A percentile compares a stretch with the other conserved stretches of the same genome.
These are phyloP conservation scores for Drosophila fuyamai DNA, from an alignment of 1,140 invertebrate species.

Conservation along the genomic window DNA sequence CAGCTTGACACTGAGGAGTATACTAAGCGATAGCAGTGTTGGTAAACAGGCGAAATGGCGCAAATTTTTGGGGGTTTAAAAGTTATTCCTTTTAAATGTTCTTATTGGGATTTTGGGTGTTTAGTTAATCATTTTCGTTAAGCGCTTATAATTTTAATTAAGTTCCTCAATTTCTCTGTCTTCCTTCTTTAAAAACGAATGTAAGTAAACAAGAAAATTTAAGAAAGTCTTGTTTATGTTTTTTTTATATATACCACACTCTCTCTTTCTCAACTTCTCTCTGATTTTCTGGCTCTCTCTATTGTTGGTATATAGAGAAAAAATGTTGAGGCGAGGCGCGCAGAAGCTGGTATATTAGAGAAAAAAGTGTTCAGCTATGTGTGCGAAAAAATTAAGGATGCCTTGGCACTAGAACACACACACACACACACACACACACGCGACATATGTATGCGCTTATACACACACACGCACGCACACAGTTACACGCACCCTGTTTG, in stretches of 20 bases:
- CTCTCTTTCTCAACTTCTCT: slow-evolving; percentile 19
- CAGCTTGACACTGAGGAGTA: slow-evolving; percentile 23
- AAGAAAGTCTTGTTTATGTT: slow-evolving; percentile 16
- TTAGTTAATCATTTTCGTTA: too few species aligned
- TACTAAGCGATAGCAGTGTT: slow-evolving; percentile 6
- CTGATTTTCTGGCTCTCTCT: slow-evolving; percentile 52
- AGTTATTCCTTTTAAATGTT: background rate
- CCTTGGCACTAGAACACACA: slow-evolving; percentile 43
- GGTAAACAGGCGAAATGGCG: slow-evolving; percentile 11
- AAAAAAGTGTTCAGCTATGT: slow-evolving; percentile 51
- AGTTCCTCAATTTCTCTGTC: background rate
- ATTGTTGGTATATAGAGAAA: slow-evolving; percentile 80
- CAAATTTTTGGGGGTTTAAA: slow-evolving; percentile 6
- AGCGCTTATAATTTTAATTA: background rate
- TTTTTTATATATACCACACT: slow-evolving; percentile 18
- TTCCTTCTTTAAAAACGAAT: background rate
- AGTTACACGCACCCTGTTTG: slow-evolving; percentile 71
- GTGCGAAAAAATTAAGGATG: slow-evolving; percentile 65
- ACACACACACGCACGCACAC: slow-evolving; percentile 55
- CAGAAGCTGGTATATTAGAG: slow-evolving; percentile 52
- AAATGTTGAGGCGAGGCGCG: slow-evolving; percentile 56
- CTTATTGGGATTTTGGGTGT: too few species aligned
- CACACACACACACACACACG: slow-evolving; percentile 59
- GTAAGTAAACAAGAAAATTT: background rate
- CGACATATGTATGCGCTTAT: slow-evolving; percentile 38